A percentile compares a stretch with the other conserved stretches of the same genome.
Conservation (phyloP, 2,113 vertebrate genomes). For the Ploceus nigricollis region DNA sequence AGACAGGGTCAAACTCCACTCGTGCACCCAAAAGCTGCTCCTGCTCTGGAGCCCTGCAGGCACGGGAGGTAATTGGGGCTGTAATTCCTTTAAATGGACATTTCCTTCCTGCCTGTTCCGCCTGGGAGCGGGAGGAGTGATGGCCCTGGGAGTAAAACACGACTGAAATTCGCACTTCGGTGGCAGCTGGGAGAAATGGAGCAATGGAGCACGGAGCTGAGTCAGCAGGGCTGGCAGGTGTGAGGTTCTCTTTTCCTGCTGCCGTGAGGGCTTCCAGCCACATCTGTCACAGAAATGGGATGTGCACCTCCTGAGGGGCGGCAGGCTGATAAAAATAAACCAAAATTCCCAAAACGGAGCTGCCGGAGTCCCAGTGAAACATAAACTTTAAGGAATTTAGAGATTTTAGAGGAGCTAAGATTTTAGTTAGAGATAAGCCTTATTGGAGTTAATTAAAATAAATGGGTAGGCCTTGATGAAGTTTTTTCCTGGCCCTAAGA, state of each 20-base stretch:
- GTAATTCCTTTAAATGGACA: not conserved
- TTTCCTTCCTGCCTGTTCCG: not conserved
- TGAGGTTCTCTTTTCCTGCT: not conserved
- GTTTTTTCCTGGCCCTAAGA: not conserved
- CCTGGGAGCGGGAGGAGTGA: not conserved
- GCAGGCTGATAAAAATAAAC: not conserved
- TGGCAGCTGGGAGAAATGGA: rapidly evolving
- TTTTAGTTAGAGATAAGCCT: too few relatives aligned
- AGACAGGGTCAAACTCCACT: not conserved
- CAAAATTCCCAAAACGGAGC: not conserved
- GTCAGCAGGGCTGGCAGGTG: not conserved
- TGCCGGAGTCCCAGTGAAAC: rapidly evolving
- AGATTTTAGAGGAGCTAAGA: too few relatives aligned
- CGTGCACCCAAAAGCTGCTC: not conserved
- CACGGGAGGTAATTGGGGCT: rapidly evolving
- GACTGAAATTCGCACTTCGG: not conserved
- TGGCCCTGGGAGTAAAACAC: not conserved
- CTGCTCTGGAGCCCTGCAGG: not conserved
- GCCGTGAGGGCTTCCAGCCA: not conserved
- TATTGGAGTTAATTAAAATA: too few relatives aligned
- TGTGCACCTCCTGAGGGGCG: not conserved
- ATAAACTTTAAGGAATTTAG: too few relatives aligned
- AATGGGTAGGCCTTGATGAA: too few relatives aligned
- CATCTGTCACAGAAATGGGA: not conserved
- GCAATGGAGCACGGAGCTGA: not conserved